Evolutionary conservation across 1,140 invertebrate genomes (phyloP).

Genomic region (Chrysopa pallens): DNA sequence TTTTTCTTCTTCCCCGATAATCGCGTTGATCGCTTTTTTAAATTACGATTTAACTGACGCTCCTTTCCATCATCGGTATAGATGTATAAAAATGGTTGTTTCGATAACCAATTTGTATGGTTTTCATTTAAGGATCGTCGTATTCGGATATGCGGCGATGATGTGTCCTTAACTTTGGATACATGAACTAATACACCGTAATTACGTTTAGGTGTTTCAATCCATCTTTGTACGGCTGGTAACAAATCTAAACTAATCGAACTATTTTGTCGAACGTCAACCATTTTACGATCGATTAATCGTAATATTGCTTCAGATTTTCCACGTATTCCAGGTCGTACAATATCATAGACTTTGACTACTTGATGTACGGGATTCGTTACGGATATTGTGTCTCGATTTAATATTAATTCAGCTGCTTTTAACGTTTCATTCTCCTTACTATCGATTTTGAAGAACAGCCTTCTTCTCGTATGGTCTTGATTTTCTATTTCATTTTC

Average conservation of each 20-base stretch:
- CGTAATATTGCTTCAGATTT: slow-evolving; percentile 47
- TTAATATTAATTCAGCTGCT: slow-evolving; percentile 64
- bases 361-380: slow-evolving; percentile 26
- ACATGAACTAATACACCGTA: slow-evolving; percentile 70
- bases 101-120: slow-evolving; percentile 34
- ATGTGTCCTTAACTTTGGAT: slow-evolving; percentile 18
- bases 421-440: slow-evolving; percentile 25
- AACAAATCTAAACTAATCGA: slow-evolving; percentile 63
- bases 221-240: slow-evolving; percentile 72
- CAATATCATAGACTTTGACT: slow-evolving; percentile 69
- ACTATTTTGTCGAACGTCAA: slow-evolving; percentile 38
- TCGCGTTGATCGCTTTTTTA: slow-evolving; percentile 20
- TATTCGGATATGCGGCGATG: slow-evolving; percentile 47
- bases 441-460: no score
- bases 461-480: no score
- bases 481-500: no score
- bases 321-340: slow-evolving; percentile 47
- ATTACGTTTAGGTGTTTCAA: slow-evolving; percentile 47
- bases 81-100: slow-evolving; percentile 59
- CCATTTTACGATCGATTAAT: slow-evolving; percentile 58
- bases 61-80: slow-evolving; percentile 68
- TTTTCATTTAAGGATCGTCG: slow-evolving; percentile 38
- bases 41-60: slow-evolving; percentile 26
- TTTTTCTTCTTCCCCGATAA: slow-evolving; percentile 46
- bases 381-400: slow-evolving; percentile 4